Conservation (phyloP, 1,140 invertebrate genomes). For the Anastrepha obliqua region DNA sequence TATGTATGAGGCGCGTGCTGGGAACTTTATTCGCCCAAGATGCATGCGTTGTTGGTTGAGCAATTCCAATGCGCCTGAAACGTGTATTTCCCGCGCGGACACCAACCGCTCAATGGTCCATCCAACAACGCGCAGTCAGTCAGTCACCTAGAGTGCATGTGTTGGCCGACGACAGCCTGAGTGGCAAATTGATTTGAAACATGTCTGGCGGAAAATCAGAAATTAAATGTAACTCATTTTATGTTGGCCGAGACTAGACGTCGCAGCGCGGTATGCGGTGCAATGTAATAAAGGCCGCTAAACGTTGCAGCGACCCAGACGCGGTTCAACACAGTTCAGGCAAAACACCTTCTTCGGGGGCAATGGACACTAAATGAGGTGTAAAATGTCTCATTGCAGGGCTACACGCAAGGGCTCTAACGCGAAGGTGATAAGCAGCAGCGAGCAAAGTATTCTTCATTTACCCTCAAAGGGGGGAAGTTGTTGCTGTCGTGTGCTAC, state of each 20-base stretch:
- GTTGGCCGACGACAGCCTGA: not conserved
- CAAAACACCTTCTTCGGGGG: slow-evolving; percentile 18
- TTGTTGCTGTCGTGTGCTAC: too few species aligned
- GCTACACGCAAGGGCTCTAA: not conserved
- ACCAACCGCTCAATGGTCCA: not conserved
- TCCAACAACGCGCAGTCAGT: not conserved
- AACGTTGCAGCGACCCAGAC: not conserved
- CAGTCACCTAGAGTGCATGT: not conserved
- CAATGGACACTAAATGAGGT: slow-evolving; percentile 25
- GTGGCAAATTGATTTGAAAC: slow-evolving; percentile 22
- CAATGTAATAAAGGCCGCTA: not conserved
- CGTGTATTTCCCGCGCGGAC: not conserved
- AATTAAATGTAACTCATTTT: slow-evolving; percentile 37
- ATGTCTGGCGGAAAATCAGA: slow-evolving; percentile 35
- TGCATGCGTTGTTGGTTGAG: not conserved
- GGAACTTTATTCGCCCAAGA: not conserved
- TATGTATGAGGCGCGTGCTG: slow-evolving; percentile 2
- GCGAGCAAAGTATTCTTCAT: not conserved
- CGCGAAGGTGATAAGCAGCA: not conserved
- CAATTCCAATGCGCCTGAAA: not conserved
- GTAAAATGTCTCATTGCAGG: slow-evolving; percentile 16
- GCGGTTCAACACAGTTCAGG: slow-evolving; percentile 26
- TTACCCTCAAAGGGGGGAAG: not conserved
- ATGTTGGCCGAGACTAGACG: not conserved
- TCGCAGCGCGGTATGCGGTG: not conserved